A percentile compares a stretch with the other conserved stretches of the same genome.
Conservation (phyloP, 2,888 invertebrate species). For the Poecilobothrus nobilitatus region DNA sequence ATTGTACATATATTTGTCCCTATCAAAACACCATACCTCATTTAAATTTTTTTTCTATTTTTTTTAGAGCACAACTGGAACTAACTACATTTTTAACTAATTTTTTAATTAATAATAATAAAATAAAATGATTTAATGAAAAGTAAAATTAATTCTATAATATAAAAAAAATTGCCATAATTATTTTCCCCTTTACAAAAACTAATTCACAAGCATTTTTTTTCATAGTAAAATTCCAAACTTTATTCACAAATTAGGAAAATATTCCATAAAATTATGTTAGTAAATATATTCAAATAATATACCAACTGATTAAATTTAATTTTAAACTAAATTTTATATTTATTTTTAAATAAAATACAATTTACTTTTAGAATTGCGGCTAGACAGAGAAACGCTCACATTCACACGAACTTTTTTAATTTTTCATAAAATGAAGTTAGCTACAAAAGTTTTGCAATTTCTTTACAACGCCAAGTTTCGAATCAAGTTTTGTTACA, state of each 20-base stretch:
- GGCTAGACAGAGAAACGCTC: conserved; percentile 6
- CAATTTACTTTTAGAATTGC: conserved; percentile 4
- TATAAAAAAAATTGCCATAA: background rate
- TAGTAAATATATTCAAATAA: conserved; percentile 6
- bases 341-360: background rate
- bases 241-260: background rate
- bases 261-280: background rate
- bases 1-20: too few species aligned
- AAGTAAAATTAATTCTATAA: background rate
- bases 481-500: too few species aligned
- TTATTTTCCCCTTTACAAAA: background rate
- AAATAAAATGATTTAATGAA: too few species aligned
- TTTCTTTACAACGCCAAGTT: too few species aligned
- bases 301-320: background rate
- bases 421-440: background rate
- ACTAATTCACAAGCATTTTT: background rate
- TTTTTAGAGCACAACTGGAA: too few species aligned
- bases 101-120: too few species aligned
- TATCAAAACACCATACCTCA: too few species aligned
- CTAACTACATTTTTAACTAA: too few species aligned
- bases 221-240: background rate
- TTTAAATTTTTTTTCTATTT: too few species aligned
- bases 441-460: background rate
- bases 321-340: background rate
- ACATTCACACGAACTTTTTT: conserved; percentile 2